Evolutionary conservation across 2,797 vertebrate species (phyloP).

Genomic region (Rhadinocentrus ornatus): DNA sequence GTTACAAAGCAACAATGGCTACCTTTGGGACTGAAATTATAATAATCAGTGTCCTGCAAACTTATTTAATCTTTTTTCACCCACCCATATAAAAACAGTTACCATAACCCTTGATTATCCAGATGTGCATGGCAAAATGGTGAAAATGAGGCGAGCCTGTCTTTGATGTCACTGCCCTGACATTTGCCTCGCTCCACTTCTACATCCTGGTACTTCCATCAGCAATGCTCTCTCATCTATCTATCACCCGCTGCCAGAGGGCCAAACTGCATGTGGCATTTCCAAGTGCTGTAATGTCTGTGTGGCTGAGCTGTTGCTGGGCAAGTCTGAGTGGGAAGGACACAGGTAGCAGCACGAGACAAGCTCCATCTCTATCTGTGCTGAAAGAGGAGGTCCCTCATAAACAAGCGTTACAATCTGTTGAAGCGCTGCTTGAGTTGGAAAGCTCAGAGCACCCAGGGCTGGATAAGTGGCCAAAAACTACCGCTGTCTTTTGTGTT

Average conservation of each 20-base stretch:
- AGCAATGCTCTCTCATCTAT: conserved; percentile 68
- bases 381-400: conserved; percentile 1
- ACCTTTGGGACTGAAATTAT: no score
- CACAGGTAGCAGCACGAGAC: conserved; percentile 68
- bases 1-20: conserved; percentile 1
- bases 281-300: conserved; percentile 75
- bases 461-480: conserved; percentile 34
- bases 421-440: conserved; percentile 63
- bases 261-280: conserved; percentile 78
- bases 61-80: neutral
- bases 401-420: conserved; percentile 4
- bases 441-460: conserved; percentile 26
- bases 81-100: neutral
- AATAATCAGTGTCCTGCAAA: neutral
- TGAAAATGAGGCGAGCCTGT: conserved; percentile 20
- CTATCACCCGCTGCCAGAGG: conserved; percentile 75
- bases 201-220: conserved; percentile 77
- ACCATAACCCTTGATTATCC: neutral
- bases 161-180: conserved; percentile 53
- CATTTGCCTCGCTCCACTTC: conserved; percentile 59
- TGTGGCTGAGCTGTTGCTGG: conserved; percentile 77
- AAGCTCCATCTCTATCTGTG: conserved; percentile 41
- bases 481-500: conserved; percentile 64
- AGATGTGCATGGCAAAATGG: conserved; percentile 6
- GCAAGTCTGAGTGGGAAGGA: conserved; percentile 65